phyloP scores from a whole-genome alignment of 2,888 invertebrate species.

The Panorpa germanica region DNA sequence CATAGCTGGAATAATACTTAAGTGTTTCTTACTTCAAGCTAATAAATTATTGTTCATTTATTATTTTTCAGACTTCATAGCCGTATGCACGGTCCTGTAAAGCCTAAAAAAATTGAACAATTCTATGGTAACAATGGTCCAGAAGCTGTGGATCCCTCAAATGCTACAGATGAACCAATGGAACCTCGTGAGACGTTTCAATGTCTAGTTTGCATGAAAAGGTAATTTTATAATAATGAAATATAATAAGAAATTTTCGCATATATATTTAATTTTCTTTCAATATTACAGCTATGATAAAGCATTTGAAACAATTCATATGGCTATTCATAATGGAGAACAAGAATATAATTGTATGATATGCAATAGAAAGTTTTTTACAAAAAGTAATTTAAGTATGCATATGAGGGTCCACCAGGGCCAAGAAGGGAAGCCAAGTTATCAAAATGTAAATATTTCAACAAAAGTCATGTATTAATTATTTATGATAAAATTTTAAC shows the following conservation, averaged over 20 bases:
- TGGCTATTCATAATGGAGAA: slow-evolving; percentile 40
- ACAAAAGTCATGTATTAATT: slow-evolving; percentile 6
- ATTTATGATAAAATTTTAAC: background rate
- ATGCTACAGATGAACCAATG: slow-evolving; percentile 18
- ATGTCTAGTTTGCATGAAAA: slow-evolving; percentile 33
- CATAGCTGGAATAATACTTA: too few relatives aligned
- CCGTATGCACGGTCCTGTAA: slow-evolving; percentile 53
- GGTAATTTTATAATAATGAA: slow-evolving; percentile 16
- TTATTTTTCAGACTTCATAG: slow-evolving; percentile 45
- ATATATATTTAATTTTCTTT: slow-evolving; percentile 13
- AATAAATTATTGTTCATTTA: too few relatives aligned
- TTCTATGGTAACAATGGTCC: slow-evolving; percentile 7
- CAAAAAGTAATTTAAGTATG: slow-evolving; percentile 44
- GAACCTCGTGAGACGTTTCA: slow-evolving; percentile 22
- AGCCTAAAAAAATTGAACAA: slow-evolving; percentile 27
- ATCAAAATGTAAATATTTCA: slow-evolving; percentile 10
- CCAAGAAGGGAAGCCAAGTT: slow-evolving; percentile 7
- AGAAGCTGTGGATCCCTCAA: slow-evolving; percentile 19
- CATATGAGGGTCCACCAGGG: slow-evolving; percentile 46
- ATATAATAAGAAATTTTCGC: slow-evolving; percentile 17
- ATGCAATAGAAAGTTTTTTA: slow-evolving; percentile 54
- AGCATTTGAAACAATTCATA: slow-evolving; percentile 37
- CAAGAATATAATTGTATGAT: slow-evolving; percentile 39
- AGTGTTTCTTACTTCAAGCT: too few relatives aligned
- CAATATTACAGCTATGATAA: slow-evolving; percentile 19